Base-by-base conservation (phyloP, 2,888 invertebrate species). In the Chrysodeixis includens region DNA sequence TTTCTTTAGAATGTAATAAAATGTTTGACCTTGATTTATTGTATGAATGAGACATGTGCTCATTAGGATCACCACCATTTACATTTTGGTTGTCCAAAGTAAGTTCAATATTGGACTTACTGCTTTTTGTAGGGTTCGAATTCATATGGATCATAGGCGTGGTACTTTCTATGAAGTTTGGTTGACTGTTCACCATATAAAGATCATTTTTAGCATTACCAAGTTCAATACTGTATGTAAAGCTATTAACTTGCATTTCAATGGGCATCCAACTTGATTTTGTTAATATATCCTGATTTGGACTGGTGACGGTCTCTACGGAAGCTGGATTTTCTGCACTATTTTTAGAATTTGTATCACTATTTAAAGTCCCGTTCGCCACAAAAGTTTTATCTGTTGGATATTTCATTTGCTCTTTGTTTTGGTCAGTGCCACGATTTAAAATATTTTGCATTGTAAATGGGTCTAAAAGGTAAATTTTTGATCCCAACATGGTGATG, bases 391-490 rank as follows among this genome's bases (percentile, higher is more conserved):
- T 54, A 20, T 1, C 26, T 22, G n/a, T 18, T 16, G 9, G 4
- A 1, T 12, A 14, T 18, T 54, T 32, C 0, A 18, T 2, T 9
- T 1, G 6, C 53, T n/a, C 52, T 22, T 30, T 16, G 9, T 30
- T 35, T 30, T 55, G 40, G 20, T n/a, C 16, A 26, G 35, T 18
- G 30, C 20, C 53, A n/a, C 54, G 32, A 14, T 55, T 61, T 18
- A 20, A 10, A 0, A 35, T 30, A 2, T 0, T 44, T 54, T 57
- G 53, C 12, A 9, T 51, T 52, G 5, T 49, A 32, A 40, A 18
- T 0, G 58, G 54, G 35, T 63, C 52, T 53, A 66, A 54, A 57
- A 73, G 22, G 14, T 61, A 56, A 52, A 44, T 66, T 0, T 60
- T 44, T n/a, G 64, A 20, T 26, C 57, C 35, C 0, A 52, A 44